Base-by-base conservation (phyloP, 1,140 invertebrate species). In the Drosophila navojoa region DNA sequence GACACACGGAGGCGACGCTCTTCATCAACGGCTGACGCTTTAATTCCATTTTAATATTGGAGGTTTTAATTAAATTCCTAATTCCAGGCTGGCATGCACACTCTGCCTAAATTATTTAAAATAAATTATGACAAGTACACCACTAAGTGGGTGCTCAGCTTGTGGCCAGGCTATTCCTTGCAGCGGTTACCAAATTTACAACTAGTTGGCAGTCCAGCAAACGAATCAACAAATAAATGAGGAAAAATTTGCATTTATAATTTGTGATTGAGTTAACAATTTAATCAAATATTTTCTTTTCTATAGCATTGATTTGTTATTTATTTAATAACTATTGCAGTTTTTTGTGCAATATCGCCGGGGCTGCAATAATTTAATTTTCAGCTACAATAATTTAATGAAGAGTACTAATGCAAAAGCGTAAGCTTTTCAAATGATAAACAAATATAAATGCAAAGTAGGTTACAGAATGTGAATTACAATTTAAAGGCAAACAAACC, bases 51-150 rank as follows among this genome's bases (percentile, higher is more conserved):
- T 79, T 79, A 79, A 79, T 79, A 79, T 77, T 77, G 69, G 71
- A 77, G 61, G 77, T 77, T 79, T 79, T 79, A 79, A 79, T 79
- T 79, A 79, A 79, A 79, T 79, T 79, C 70, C 64, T 72, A 74
- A 77, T 79, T 68, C 32, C 44, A 61, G 54, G 54, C 63, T 32
- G 61, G 70, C 54, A 52, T 77, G 68, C 73, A 79, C 70, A 63
- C 60, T 64, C 55, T 68, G 77, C 52, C 64, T 79, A 57, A 71
- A 79, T 79, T 63, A 79, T 79, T 77, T 61, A 69, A 64, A 73
- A 61, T 70, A 69, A 69, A 73, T 77, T 79, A 73, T 64, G 64
- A 63, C 62, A 79, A 69, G 45, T 60, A 59, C 19, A 38, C 76
- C 76, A 67, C 73, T 47, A 50, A 78, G 44, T 54, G 69, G 53